Conservation (phyloP, 2,888 invertebrate genomes). For the Halictus ligatus region DNA sequence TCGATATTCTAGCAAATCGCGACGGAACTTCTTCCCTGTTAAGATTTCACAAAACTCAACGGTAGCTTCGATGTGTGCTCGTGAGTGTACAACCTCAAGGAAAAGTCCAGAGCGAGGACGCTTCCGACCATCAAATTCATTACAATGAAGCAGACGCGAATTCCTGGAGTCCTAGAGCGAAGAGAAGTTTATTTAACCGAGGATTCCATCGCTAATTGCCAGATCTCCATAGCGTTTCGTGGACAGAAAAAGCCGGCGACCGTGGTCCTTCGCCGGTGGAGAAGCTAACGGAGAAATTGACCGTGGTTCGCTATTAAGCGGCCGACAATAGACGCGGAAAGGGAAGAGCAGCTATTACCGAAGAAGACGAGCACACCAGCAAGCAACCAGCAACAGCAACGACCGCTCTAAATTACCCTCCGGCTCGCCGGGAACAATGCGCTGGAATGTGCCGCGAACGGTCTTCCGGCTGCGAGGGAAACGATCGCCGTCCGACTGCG, state of each 20-base stretch:
- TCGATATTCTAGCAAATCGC: neutral
- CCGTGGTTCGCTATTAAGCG: constrained; percentile 41
- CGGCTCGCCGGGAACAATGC: constrained; percentile 53
- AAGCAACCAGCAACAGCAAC: constrained; percentile 33
- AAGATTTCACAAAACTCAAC: neutral
- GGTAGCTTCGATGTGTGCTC: neutral
- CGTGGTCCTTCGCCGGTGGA: neutral
- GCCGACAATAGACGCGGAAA: constrained; percentile 32
- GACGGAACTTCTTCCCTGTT: no score
- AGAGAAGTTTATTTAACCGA: neutral
- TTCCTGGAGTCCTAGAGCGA: neutral
- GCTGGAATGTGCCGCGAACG: constrained; percentile 51
- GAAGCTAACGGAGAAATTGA: constrained; percentile 40
- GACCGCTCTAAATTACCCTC: constrained; percentile 60
- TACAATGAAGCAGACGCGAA: neutral
- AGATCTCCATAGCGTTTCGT: neutral
- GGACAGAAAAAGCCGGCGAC: neutral
- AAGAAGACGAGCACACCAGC: constrained; percentile 30
- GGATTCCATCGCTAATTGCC: neutral
- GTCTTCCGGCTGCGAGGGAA: constrained; percentile 60
- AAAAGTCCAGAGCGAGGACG: neutral
- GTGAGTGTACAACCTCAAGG: neutral
- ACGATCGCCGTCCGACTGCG: constrained; percentile 46
- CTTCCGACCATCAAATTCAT: neutral
- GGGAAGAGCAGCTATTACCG: constrained; percentile 47